These are phyloP conservation scores for Neuroscelio doddi DNA, from an alignment of 2,888 invertebrate species.

Conservation along the genomic window DNA sequence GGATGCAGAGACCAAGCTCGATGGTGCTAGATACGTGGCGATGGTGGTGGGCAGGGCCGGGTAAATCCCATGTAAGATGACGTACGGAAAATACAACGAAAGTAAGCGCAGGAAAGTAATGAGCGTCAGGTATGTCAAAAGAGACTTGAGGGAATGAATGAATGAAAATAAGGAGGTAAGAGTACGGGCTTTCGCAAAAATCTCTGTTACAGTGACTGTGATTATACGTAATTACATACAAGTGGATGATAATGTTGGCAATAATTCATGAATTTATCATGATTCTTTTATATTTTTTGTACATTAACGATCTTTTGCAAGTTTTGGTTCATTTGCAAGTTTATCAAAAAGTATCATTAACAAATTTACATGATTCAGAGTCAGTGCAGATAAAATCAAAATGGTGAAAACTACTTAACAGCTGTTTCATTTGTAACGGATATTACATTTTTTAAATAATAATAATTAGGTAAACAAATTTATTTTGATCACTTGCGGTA, in stretches of 20 bases:
- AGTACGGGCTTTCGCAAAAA: not conserved
- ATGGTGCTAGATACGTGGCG: slow-evolving; percentile 48
- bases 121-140: slow-evolving; percentile 12
- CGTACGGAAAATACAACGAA: slow-evolving; percentile 18
- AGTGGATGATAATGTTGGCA: not conserved
- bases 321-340: too few species aligned
- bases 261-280: not conserved
- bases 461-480: too few species aligned
- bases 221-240: slow-evolving; percentile 8
- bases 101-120: slow-evolving; percentile 13
- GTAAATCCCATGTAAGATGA: slow-evolving; percentile 21
- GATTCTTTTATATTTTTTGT: not conserved
- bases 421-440: too few species aligned
- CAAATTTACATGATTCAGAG: too few species aligned
- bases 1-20: slow-evolving; percentile 25
- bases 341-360: too few species aligned
- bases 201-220: not conserved
- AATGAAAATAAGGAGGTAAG: not conserved
- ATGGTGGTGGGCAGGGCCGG: slow-evolving; percentile 33
- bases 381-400: too few species aligned
- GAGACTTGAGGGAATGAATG: not conserved
- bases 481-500: too few species aligned
- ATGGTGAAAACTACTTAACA: too few species aligned
- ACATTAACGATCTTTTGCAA: too few species aligned
- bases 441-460: too few species aligned